Evolutionary conservation across 2,797 vertebrate species (phyloP), one percentile per base, ranked within the genome.

Genomic region (Thalassophryne amazonica): DNA sequence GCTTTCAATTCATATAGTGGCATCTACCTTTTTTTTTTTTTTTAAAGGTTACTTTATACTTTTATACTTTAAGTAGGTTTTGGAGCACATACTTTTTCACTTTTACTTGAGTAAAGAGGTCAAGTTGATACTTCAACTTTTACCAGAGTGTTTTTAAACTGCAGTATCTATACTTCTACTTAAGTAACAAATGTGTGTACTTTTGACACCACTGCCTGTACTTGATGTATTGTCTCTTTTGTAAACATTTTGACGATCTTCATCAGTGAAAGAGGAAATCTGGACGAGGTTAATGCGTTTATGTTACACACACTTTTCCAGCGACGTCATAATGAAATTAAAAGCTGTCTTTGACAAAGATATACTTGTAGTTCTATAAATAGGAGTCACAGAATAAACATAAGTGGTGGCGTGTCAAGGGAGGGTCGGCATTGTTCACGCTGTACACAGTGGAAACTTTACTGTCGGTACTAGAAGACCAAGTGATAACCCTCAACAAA

Each of bases 391-490:
- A 51, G 32, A 38, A 54, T 37, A 28, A 19, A 34, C 52, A 62
- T 72, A 50, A 40, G 59, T 34, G 29, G 59, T 28, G 46, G 51
- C 43, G 53, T 64, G 38, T 42, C 7, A n/a, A 37, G 58, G 69
- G 43, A 57, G 69, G 68, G 58, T 73, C 69, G 37, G 47, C 51
- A 82, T 84, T 85, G 85, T 78, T 76, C 39, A 1, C 49, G 62
- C 64, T 52, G 65, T 69, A 67, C 30, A 11, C 52, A 69, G 81
- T 83, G 84, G 80, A 89, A 88, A 85, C 63, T 79, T 74, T 15
- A 55, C 54, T 40, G 62, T 69, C 10, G 29, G 17, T 15, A 27
- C 38, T 76, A 69, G 74, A 69, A 58, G 58, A 54, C 50, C 54
- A 8, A 60, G 71, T 49, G 81, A 85, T 84, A 86, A 83, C 65